These are phyloP conservation scores for Pitta sordida DNA, from an alignment of 2,113 vertebrate species.

Conservation along the genomic window DNA sequence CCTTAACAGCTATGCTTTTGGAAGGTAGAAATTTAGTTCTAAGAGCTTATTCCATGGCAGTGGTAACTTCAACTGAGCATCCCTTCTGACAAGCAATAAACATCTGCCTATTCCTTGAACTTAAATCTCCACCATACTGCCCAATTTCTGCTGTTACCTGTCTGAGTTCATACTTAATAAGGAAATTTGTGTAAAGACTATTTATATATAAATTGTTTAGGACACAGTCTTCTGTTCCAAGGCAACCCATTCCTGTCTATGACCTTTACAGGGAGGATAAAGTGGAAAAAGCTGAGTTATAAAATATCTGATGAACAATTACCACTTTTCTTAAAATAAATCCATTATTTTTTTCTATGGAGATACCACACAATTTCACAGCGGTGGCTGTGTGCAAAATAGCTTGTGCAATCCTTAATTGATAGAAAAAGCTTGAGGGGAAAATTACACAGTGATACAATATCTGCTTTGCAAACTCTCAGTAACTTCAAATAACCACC, in stretches of 20 bases:
- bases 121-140: neutral
- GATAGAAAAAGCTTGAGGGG: neutral
- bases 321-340: neutral
- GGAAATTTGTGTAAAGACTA: neutral
- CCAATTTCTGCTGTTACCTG: neutral
- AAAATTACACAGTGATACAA: neutral
- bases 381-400: neutral
- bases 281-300: neutral
- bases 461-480: neutral
- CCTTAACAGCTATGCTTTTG: neutral
- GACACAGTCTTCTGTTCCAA: neutral
- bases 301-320: neutral
- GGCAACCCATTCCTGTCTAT: neutral
- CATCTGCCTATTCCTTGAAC: neutral
- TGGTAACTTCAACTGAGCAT: neutral
- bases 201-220: neutral
- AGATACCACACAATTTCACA: neutral
- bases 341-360: neutral
- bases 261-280: neutral
- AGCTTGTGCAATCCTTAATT: neutral
- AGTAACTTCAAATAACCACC: neutral
- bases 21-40: neutral
- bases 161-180: neutral
- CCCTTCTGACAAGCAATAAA: neutral
- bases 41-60: neutral